Conservation (phyloP, 2,113 vertebrate genomes). For the Pyxicephalus adspersus region DNA sequence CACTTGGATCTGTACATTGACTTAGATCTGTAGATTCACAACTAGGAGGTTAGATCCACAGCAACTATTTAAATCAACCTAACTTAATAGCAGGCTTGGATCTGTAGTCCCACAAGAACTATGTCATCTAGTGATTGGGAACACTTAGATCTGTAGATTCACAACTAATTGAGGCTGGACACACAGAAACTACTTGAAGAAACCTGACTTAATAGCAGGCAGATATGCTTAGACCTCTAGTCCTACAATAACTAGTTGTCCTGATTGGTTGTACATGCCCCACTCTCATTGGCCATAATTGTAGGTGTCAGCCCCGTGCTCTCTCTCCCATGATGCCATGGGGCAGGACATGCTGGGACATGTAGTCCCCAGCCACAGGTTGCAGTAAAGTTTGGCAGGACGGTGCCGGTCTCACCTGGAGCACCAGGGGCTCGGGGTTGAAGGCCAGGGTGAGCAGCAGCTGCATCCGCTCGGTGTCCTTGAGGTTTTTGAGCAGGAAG, state of each 20-base stretch:
- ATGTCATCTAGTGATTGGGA: too few relatives aligned
- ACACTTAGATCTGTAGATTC: too few relatives aligned
- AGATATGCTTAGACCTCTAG: not conserved
- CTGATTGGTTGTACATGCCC: too few relatives aligned
- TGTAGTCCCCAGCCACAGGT: not conserved
- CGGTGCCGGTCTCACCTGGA: slow-evolving; percentile 90
- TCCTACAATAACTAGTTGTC: not conserved
- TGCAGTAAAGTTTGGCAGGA: not conserved
- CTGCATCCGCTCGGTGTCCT: slow-evolving; percentile 98
- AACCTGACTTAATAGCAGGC: not conserved
- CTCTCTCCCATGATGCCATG: not conserved
- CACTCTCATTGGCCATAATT: too few relatives aligned
- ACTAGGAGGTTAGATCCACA: not conserved
- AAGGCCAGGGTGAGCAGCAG: slow-evolving; percentile 96
- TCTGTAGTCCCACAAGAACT: not conserved
- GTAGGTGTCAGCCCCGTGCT: too few relatives aligned
- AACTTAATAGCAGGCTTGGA: not conserved
- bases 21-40: too few relatives aligned
- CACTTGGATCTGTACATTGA: too few relatives aligned
- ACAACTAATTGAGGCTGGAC: too few relatives aligned
- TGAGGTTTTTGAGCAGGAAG: slow-evolving; percentile 95
- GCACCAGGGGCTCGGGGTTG: slow-evolving; percentile 96
- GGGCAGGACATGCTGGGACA: not conserved
- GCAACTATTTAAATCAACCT: not conserved
- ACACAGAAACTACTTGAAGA: not conserved